Evolutionary conservation across 2,888 invertebrate genomes (phyloP).

Genomic region (Cryptophagus acutangulus): DNA sequence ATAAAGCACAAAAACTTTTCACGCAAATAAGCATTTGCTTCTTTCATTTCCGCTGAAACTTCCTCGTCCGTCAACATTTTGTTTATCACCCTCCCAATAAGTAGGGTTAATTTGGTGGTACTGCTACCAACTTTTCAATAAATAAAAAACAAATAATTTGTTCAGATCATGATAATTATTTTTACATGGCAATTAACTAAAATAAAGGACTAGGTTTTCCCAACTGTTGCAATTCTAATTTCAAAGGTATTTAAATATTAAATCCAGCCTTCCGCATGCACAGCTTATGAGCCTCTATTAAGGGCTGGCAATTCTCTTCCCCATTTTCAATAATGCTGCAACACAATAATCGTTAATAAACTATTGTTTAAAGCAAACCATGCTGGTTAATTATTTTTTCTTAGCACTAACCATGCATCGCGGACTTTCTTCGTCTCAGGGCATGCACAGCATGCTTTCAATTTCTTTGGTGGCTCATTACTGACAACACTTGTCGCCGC

Average conservation of each 20-base stretch:
- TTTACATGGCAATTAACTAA: slow-evolving; percentile 1
- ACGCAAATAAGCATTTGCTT: slow-evolving; percentile 36
- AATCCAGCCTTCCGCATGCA: slow-evolving; percentile 97
- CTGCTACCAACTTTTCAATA: no score
- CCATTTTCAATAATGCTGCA: slow-evolving; percentile 86
- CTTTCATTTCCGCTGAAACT: no score
- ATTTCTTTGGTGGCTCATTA: slow-evolving; percentile 60
- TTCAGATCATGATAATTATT: background rate
- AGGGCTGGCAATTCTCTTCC: slow-evolving; percentile 80
- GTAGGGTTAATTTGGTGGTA: no score
- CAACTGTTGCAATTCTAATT: no score
- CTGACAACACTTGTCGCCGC: slow-evolving; percentile 35
- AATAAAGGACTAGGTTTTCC: no score
- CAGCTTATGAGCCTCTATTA: slow-evolving; percentile 94
- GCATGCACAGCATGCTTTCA: slow-evolving; percentile 95
- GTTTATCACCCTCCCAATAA: no score
- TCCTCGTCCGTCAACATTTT: no score
- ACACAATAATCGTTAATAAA: slow-evolving; percentile 34
- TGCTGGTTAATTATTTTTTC: slow-evolving; percentile 1
- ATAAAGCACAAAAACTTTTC: slow-evolving; percentile 39
- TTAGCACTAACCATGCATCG: slow-evolving; percentile 75
- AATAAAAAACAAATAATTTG: no score
- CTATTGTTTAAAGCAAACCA: no score
- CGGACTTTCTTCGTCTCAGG: slow-evolving; percentile 89
- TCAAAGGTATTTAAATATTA: slow-evolving; percentile 80